These are phyloP conservation scores for Phalacrocorax aristotelis DNA, from an alignment of 2,113 vertebrate genomes.

Conservation along the genomic window DNA sequence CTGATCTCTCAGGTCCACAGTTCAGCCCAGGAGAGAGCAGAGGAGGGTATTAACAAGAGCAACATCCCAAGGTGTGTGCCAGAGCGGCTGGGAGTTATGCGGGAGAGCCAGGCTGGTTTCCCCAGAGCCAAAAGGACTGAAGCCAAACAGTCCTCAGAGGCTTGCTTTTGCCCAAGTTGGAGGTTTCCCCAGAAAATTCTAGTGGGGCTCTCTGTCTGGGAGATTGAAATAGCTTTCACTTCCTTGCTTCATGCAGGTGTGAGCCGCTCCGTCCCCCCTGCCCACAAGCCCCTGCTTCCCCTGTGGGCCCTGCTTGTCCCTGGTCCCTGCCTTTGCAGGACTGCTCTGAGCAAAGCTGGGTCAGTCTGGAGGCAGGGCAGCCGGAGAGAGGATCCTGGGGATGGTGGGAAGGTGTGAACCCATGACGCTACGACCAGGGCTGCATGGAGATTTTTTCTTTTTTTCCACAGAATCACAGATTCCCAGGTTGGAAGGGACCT, in stretches of 20 bases:
- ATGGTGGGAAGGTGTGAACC: no score
- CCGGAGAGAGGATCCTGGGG: fast-evolving
- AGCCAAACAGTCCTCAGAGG: background rate
- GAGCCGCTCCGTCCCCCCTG: background rate
- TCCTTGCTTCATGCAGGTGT: background rate
- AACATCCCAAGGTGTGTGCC: background rate
- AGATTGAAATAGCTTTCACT: background rate
- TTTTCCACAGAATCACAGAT: no score
- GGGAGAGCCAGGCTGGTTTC: background rate
- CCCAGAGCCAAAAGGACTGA: background rate
- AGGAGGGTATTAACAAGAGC: background rate
- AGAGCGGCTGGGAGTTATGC: background rate
- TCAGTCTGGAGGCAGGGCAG: background rate
- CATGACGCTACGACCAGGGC: background rate
- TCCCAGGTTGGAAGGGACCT: no score
- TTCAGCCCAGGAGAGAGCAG: background rate
- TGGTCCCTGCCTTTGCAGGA: background rate
- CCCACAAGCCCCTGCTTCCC: background rate
- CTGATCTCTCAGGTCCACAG: background rate
- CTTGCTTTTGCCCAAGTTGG: background rate
- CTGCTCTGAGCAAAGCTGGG: background rate
- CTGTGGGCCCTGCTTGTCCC: background rate
- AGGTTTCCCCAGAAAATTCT: background rate
- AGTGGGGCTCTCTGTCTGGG: background rate
- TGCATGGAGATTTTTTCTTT: background rate